Evolutionary conservation across 2,797 vertebrate species (phyloP), one percentile per base, ranked within the genome.

Genomic region (Rhabdomys pumilio): DNA sequence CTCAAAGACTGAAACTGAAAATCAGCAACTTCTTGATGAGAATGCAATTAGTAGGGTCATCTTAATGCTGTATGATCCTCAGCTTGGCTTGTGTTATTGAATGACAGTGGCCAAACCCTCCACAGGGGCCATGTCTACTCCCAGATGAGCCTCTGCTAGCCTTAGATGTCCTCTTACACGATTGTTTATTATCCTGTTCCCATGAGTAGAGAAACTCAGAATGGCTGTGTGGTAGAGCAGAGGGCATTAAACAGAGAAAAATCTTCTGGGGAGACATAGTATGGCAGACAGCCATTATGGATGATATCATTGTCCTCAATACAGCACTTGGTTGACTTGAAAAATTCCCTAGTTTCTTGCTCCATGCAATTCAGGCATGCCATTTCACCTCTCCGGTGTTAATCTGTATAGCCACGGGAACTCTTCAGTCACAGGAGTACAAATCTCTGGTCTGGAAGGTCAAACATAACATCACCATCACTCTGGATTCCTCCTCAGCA

Each of bases 371-470:
- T 97, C 97, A 97, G 85, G 63, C 14, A 34, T 94, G 94, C 96
- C 95, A 77, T 98, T 98, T 98, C 95, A 97, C 97, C 95, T 95
- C 92, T 89, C 81, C 76, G 93, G 57, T 97, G 98, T 95, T 96
- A 91, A 96, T 97, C 97, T 93, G 87, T 96, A 53, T 95, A 95
- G 97, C 97, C 91, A 96, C 85, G 96, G 97, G 97, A 96, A 97
- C 93, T 95, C 96, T 98, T 98, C 91, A 95, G 90, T 97, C 90
- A 89, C 1, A 34, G 44, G 44, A 92, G 91, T 69, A 96, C 75
- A 97, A 98, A 98, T 96, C 97, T 90, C 77, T 88, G 81, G 82
- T 97, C 97, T 97, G 50, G 97, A 98, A 98, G 97, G 98, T 98
- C 98, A 98, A 97, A 97, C 97, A 92, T 94, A 96, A 97, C 95